A percentile compares a stretch with the other conserved stretches of the same genome.
phyloP scores from a whole-genome alignment of 2,888 invertebrate species.

The Idaea biselata region DNA sequence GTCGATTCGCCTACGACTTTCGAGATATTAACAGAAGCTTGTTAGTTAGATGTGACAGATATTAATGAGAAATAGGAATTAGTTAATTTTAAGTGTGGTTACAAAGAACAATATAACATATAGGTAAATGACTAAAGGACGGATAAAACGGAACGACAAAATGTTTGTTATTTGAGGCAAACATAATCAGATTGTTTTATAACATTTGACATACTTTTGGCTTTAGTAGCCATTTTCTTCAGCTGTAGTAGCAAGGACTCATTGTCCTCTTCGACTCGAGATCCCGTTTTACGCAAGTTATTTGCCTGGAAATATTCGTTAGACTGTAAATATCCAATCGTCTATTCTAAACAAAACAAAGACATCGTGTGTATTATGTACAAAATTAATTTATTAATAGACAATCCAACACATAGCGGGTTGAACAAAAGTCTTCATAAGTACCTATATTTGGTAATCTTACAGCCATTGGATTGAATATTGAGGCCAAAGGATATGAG shows the following conservation, averaged over 20 bases:
- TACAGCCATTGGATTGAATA: slow-evolving; percentile 74
- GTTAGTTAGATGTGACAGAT: slow-evolving; percentile 56
- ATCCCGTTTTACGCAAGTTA: slow-evolving; percentile 92
- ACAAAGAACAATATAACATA: slow-evolving; percentile 30
- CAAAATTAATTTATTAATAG: slow-evolving; percentile 29
- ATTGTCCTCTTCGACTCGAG: slow-evolving; percentile 97
- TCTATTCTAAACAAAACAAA: slow-evolving; percentile 25
- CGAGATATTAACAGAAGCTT: slow-evolving; percentile 52
- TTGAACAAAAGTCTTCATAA: slow-evolving; percentile 43
- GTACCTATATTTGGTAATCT: slow-evolving; percentile 76
- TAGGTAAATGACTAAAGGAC: slow-evolving; percentile 8
- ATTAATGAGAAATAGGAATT: slow-evolving; percentile 16
- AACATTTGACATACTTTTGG: slow-evolving; percentile 85
- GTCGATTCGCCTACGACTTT: slow-evolving; percentile 57
- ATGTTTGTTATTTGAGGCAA: slow-evolving; percentile 47
- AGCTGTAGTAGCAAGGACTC: slow-evolving; percentile 96
- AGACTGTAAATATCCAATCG: slow-evolving; percentile 48
- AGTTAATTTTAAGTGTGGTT: slow-evolving; percentile 23
- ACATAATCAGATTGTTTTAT: slow-evolving; percentile 56
- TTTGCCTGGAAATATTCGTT: slow-evolving; percentile 86
- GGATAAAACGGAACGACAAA: slow-evolving; percentile 11
- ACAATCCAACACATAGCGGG: slow-evolving; percentile 44
- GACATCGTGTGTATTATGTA: slow-evolving; percentile 29
- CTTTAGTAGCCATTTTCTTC: slow-evolving; percentile 96
- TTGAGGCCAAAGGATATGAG: slow-evolving; percentile 64